Evolutionary conservation across 2,113 vertebrate genomes (phyloP).

Genomic region (Poeciliopsis turrubarensis): DNA sequence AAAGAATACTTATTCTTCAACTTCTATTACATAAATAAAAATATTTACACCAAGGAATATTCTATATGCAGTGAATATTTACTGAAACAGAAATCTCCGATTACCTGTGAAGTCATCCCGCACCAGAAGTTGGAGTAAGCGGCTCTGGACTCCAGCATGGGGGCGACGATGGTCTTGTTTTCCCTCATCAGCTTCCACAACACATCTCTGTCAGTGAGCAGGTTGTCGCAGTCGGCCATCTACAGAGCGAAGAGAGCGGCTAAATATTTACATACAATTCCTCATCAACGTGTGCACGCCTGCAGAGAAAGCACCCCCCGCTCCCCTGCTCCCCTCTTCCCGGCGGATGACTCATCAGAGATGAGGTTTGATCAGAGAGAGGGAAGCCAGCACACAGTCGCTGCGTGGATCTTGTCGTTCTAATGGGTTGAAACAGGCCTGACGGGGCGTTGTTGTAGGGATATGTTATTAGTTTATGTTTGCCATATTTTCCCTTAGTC

Average conservation of each 20-base stretch:
- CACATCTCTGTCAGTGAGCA: constrained; percentile 87
- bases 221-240: constrained; percentile 91
- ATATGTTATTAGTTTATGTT: neutral
- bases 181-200: constrained; percentile 90
- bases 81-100: neutral
- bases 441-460: neutral
- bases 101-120: constrained; percentile 93
- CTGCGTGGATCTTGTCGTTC: neutral
- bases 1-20: too few species aligned
- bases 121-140: constrained; percentile 98
- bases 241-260: constrained; percentile 56
- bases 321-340: too few species aligned
- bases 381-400: neutral
- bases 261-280: constrained; percentile 29
- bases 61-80: neutral
- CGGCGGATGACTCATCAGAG: constrained; percentile 26
- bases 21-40: too few species aligned
- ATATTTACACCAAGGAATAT: too few species aligned
- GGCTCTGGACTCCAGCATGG: constrained; percentile 93
- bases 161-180: constrained; percentile 91
- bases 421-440: constrained; percentile 21
- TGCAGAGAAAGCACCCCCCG: constrained; percentile 19
- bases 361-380: constrained; percentile 31
- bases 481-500: neutral
- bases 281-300: constrained; percentile 15